Evolutionary conservation across 2,888 invertebrate genomes (phyloP), one percentile per base, ranked within the genome.

Genomic region (Himalopsyche anomala): DNA sequence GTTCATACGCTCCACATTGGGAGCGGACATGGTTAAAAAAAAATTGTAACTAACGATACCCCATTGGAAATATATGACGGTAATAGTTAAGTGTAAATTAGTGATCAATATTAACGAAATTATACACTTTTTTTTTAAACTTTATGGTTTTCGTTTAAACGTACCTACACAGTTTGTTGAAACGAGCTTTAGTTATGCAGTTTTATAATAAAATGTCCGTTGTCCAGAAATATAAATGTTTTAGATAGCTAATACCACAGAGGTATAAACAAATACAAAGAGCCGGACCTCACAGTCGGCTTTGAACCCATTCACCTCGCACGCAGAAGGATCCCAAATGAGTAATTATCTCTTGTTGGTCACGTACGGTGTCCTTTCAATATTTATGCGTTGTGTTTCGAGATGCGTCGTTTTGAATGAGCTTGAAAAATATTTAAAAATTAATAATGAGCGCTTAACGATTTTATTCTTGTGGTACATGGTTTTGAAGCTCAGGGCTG

Each of bases 251-350:
- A 74, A 74, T 74, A 74, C 74, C 74, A 12, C 38, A 36, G 74
- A 74, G 28, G 74, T 38, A 74, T 36, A 74, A 74, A 74, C 38
- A 36, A 74, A 74, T 36, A 74, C 74, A 74, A 74, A 74, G 36
- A 38, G 3, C 6, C 28, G 74, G 74, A 74, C 74, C 74, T 36
- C 74, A 74, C 74, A 74, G 74, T 74, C 74, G 36, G 74, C 36
- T 19, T 36, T 74, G 38, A 74, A 74, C 74, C n/a, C 74, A 74
- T 74, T 74, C 74, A 74, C 74, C 74, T 15, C 36, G 74, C 74
- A 74, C 74, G 74, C 74, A 74, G 74, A 36, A 74, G 36, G n/a
- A 74, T 74, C 74, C 74, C 74, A 74, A 74, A 74, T 74, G 74
- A 74, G 12, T 74, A 74, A 74, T 74, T 74, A 74, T 74, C 74